Evolutionary conservation across 2,888 invertebrate species (phyloP).

Genomic region (Caradrina clavipalpis): DNA sequence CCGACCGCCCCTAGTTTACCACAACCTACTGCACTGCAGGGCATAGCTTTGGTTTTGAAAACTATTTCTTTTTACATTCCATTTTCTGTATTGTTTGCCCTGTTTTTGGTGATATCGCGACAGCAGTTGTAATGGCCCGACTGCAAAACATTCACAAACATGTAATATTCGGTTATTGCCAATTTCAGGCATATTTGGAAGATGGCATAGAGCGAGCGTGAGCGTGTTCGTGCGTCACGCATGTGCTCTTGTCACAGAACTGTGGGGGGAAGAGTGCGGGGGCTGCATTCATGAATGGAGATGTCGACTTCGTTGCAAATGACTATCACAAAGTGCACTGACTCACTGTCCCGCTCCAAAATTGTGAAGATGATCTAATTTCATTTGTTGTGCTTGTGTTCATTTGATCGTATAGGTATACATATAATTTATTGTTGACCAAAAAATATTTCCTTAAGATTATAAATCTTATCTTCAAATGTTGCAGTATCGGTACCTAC

Average conservation of each 20-base stretch:
- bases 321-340: conserved; percentile 63
- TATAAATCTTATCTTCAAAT: conserved; percentile 36
- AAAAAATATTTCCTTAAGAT: conserved; percentile 24
- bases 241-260: conserved; percentile 32
- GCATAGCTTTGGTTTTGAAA: background rate
- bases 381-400: conserved; percentile 30
- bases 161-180: conserved; percentile 19
- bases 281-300: conserved; percentile 61
- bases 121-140: no score
- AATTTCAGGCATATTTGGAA: background rate
- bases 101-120: conserved; percentile 32
- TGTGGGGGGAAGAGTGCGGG: background rate
- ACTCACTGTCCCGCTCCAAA: conserved; percentile 64
- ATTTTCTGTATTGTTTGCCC: background rate
- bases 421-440: conserved; percentile 4
- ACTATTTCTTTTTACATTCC: conserved; percentile 3
- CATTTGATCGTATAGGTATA: conserved; percentile 2
- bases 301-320: conserved; percentile 49
- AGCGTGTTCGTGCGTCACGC: conserved; percentile 47
- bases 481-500: conserved; percentile 15
- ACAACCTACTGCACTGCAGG: no score
- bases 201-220: no score
- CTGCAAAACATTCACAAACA: conserved; percentile 24
- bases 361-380: conserved; percentile 69
- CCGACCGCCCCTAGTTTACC: no score